phyloP scores from a whole-genome alignment of 2,113 vertebrate species.

The Laticauda laticaudata region DNA sequence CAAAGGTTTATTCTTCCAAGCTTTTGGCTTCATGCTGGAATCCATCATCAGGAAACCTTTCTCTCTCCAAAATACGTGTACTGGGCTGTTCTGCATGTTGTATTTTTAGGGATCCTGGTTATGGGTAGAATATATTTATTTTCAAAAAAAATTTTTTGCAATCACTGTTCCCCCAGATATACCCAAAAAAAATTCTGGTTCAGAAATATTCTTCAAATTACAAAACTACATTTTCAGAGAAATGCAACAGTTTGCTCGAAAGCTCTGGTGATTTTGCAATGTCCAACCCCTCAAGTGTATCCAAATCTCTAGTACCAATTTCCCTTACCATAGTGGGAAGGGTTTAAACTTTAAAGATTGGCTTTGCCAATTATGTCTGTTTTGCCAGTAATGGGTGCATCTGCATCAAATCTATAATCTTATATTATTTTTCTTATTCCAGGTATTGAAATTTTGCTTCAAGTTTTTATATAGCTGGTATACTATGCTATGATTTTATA shows the following conservation, averaged over 20 bases:
- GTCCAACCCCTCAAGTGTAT: background rate
- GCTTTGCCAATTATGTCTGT: background rate
- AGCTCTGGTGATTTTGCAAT: background rate
- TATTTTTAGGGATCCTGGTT: no score
- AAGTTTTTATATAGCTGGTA: background rate
- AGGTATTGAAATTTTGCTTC: background rate
- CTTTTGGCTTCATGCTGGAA: no score
- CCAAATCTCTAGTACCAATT: background rate
- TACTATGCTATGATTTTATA: background rate
- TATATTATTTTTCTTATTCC: background rate
- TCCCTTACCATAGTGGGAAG: background rate
- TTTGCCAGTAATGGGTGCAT: background rate
- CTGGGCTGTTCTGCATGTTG: no score
- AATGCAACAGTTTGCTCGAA: background rate
- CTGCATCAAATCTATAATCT: background rate
- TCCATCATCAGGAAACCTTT: no score
- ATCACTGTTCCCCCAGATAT: background rate
- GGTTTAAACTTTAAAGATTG: background rate
- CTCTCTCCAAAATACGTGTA: no score
- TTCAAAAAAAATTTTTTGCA: background rate
- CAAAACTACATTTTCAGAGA: background rate
- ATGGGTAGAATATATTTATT: background rate
- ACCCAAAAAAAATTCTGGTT: background rate
- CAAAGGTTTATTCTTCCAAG: no score
- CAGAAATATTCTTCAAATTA: background rate